Conservation (phyloP, 1,140 invertebrate genomes). For the Drosophila sproati region DNA sequence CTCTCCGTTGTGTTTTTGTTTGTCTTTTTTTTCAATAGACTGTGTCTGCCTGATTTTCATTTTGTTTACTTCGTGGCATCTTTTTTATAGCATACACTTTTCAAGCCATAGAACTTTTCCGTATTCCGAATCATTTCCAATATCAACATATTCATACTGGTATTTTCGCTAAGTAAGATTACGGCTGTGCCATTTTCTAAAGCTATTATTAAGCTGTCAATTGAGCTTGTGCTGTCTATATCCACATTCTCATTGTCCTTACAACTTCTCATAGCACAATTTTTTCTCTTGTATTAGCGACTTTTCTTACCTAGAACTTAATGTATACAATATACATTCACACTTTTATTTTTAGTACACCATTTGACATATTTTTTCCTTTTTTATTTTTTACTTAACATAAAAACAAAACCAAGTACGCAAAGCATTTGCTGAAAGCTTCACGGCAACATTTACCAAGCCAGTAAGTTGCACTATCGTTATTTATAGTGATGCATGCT, state of each 20-base stretch:
- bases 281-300: too few species aligned
- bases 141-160: slow-evolving; percentile 1
- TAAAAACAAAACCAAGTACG: background rate
- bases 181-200: background rate
- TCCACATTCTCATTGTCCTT: too few species aligned
- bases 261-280: too few species aligned
- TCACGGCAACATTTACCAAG: background rate
- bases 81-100: slow-evolving; percentile 43
- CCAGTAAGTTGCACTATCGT: background rate
- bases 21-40: slow-evolving; percentile 57
- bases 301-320: background rate
- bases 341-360: background rate
- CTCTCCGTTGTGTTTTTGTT: slow-evolving; percentile 36
- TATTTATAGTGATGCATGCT: background rate
- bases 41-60: slow-evolving; percentile 55
- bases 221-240: background rate
- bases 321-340: background rate
- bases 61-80: slow-evolving; percentile 48
- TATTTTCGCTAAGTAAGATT: slow-evolving; percentile 1
- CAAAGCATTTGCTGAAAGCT: background rate
- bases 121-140: slow-evolving; percentile 42
- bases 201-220: slow-evolving; percentile 17
- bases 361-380: background rate
- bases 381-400: background rate
- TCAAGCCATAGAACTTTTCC: slow-evolving; percentile 22